Conservation (phyloP, 2,113 vertebrate genomes). For the Mesembrinibis cayennensis region DNA sequence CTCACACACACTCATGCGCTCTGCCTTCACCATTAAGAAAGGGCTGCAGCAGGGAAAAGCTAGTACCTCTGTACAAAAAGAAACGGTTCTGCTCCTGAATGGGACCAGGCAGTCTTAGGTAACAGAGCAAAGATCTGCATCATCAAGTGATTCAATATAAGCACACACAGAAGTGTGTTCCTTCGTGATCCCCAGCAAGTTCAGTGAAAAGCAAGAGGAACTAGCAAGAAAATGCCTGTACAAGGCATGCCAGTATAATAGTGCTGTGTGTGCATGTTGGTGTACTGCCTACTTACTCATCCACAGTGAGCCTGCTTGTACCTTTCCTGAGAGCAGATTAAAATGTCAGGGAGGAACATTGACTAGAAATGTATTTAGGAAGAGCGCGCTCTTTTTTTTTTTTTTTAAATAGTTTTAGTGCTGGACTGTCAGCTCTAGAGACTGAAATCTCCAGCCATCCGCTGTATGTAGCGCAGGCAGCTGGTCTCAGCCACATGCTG, state of each 20-base stretch:
- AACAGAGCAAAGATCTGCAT: background rate
- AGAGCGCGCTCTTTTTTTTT: background rate
- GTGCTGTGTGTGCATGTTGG: background rate
- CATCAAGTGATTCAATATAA: background rate
- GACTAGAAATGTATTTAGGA: background rate
- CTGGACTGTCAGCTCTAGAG: background rate
- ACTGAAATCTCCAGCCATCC: background rate
- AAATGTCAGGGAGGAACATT: background rate
- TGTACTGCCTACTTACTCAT: background rate
- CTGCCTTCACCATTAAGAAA: conserved; percentile 11
- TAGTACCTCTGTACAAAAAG: background rate
- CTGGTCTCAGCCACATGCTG: background rate
- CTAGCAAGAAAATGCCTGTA: background rate
- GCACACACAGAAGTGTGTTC: background rate
- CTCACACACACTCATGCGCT: background rate
- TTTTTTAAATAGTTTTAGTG: background rate
- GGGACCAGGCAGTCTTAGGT: background rate
- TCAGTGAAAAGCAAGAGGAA: background rate
- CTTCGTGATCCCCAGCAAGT: background rate
- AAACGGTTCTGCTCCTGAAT: background rate
- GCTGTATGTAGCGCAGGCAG: background rate
- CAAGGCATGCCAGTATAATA: background rate
- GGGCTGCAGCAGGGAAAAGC: conserved; percentile 29
- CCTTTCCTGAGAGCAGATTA: background rate
- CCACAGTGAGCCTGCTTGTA: background rate